Percentiles rank a stretch among this genome's conserved stretches.
Evolutionary conservation across 1,140 invertebrate genomes (phyloP).

Genomic region (Heterodera carotae): DNA sequence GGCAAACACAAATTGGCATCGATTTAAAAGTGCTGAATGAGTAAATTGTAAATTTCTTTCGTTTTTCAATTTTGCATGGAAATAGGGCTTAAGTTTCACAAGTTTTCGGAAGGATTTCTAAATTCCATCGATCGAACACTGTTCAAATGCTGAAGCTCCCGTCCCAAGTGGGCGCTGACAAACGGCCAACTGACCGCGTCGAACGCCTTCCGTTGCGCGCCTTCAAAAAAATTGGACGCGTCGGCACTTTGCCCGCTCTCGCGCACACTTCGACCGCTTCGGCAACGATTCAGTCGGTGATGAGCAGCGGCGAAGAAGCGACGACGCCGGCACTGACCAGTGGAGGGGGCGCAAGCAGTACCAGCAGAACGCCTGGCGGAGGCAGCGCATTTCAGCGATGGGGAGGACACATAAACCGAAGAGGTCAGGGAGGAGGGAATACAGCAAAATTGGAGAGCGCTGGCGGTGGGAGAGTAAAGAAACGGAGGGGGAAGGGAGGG

Average conservation of each 20-base stretch:
- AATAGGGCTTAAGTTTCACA: no score
- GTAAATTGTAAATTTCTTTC: no score
- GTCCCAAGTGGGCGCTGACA: constrained; percentile 15
- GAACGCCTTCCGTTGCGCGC: constrained; percentile 25
- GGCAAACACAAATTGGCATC: not conserved
- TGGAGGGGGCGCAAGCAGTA: constrained; percentile 9
- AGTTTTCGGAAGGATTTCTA: no score
- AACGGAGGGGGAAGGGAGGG: no score
- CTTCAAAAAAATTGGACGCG: constrained; percentile 30
- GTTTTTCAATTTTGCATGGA: no score
- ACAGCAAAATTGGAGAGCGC: no score
- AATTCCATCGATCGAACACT: not conserved
- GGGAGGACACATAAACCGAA: not conserved
- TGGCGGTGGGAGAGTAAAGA: no score
- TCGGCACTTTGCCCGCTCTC: constrained; percentile 20
- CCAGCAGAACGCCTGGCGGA: not conserved
- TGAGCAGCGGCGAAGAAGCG: constrained; percentile 6
- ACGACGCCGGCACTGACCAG: constrained; percentile 11
- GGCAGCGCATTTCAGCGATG: constrained; percentile 15
- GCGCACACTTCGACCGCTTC: constrained; percentile 18
- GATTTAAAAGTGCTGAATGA: no score
- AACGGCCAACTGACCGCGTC: not conserved
- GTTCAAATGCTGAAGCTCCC: constrained; percentile 3
- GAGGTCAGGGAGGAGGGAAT: no score
- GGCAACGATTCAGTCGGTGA: constrained; percentile 14